Evolutionary conservation across 1,140 invertebrate genomes (phyloP).

Genomic region (Oreohelix idahoensis): DNA sequence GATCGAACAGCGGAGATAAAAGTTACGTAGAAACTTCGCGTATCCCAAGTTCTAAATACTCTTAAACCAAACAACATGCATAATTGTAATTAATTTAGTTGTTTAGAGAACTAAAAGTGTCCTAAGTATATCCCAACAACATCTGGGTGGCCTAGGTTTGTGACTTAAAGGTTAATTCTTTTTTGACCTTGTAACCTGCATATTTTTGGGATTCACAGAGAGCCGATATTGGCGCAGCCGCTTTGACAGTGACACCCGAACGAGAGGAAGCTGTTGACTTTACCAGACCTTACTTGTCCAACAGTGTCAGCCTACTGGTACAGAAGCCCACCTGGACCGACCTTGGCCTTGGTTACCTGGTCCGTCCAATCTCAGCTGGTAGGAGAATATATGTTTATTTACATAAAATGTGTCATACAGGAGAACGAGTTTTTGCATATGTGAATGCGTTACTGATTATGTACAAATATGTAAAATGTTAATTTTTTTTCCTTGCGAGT

Average conservation of each 20-base stretch:
- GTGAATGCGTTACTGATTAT: background rate
- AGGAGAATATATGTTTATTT: background rate
- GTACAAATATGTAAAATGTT: no score
- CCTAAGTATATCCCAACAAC: no score
- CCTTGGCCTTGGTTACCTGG: conserved; percentile 91
- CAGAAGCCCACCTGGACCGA: conserved; percentile 94
- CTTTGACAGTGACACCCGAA: conserved; percentile 73
- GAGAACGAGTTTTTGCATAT: background rate
- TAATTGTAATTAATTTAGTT: no score
- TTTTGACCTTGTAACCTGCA: no score
- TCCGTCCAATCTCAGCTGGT: conserved; percentile 91
- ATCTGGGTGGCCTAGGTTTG: no score
- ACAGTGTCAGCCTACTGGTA: conserved; percentile 96
- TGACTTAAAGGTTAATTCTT: no score
- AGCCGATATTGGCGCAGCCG: conserved; percentile 93
- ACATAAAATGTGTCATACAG: background rate
- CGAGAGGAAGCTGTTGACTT: conserved; percentile 71
- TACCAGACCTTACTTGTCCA: conserved; percentile 77
- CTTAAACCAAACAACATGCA: no score
- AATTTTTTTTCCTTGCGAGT: no score
- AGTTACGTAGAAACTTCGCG: no score
- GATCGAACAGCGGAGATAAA: no score
- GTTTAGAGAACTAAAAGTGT: no score
- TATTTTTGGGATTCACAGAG: conserved; percentile 78
- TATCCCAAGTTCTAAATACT: no score